Evolutionary conservation across 2,797 vertebrate genomes (phyloP).

Genomic region (Eulemur mongoz): DNA sequence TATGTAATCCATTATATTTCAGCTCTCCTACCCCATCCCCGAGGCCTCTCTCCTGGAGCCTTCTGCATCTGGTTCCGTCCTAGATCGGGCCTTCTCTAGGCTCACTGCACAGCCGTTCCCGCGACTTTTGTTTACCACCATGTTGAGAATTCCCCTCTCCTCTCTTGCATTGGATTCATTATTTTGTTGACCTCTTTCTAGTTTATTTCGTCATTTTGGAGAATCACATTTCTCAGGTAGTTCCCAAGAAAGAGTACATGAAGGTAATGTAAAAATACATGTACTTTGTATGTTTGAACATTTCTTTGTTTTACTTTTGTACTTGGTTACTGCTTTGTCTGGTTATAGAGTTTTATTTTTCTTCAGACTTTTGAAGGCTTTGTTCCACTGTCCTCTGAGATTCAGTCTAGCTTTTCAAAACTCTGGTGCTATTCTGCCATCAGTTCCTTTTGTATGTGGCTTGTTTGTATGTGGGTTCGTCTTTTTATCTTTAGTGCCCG

Average conservation of each 20-base stretch:
- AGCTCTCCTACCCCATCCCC: accelerated
- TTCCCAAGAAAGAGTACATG: background rate
- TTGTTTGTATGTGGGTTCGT: background rate
- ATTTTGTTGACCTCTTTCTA: background rate
- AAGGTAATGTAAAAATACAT: background rate
- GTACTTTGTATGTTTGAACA: background rate
- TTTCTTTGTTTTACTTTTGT: background rate
- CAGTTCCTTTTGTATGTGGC: background rate
- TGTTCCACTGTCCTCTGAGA: background rate
- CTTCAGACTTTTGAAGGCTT: background rate
- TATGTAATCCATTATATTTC: background rate
- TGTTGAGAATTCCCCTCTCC: too few relatives aligned
- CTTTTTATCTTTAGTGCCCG: background rate
- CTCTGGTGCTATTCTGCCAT: background rate
- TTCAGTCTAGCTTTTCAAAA: background rate
- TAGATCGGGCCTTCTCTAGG: background rate
- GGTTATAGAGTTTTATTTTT: background rate
- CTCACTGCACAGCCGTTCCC: too few relatives aligned
- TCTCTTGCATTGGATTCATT: background rate
- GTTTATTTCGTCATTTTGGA: background rate
- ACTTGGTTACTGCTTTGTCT: background rate
- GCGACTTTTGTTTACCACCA: background rate
- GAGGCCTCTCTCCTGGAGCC: background rate
- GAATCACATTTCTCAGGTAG: background rate
- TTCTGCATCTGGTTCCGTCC: background rate